Evolutionary conservation across 1,140 invertebrate genomes (phyloP), one percentile per base, ranked within the genome.

Genomic region (Euwallacea fornicatus): DNA sequence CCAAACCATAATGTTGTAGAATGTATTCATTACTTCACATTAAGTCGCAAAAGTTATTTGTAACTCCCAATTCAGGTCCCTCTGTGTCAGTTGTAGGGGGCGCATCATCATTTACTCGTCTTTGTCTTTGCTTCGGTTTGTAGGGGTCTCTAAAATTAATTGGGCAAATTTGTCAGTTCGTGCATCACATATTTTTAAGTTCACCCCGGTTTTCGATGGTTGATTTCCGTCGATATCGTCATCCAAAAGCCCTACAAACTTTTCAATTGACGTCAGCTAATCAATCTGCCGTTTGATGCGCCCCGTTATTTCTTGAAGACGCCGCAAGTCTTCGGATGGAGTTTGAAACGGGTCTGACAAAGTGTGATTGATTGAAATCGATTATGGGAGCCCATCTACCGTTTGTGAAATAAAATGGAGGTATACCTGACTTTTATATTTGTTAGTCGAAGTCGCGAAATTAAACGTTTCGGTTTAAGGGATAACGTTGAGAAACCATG

Each of bases 11-110:
- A 80, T 79, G 77, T 78, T 79, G 77, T 78, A 78, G 78, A 79
- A 80, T 79, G 77, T 79, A 80, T 80, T 80, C 79, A 80, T 80
- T 80, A 79, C 77, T 80, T 76, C 78, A 74, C 77, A 79, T 80
- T 80, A 80, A 77, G 77, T 78, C 61, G 73, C 73, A 64, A 69
- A 61, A 75, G 78, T 77, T 75, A 79, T 80, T 80, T 80, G 76
- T 80, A 75, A 77, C 67, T 56, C 69, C 43, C 60, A 63, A 54
- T 63, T 64, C 44, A 13, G 46, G 42, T 55, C 69, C 59, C 59
- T 54, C 33, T 59, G 21, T 11, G 56, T 16, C 56, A 43, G 55
- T 58, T 61, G 46, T 11, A 50, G 42, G 44, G 61, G 64, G 55
- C 11, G 50, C 9, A 44, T 66, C 64, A 66, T 66, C 53, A 16